Evolutionary conservation across 2,113 vertebrate species (phyloP), one percentile per base, ranked within the genome.

Genomic region (Poeciliopsis turrubarensis): DNA sequence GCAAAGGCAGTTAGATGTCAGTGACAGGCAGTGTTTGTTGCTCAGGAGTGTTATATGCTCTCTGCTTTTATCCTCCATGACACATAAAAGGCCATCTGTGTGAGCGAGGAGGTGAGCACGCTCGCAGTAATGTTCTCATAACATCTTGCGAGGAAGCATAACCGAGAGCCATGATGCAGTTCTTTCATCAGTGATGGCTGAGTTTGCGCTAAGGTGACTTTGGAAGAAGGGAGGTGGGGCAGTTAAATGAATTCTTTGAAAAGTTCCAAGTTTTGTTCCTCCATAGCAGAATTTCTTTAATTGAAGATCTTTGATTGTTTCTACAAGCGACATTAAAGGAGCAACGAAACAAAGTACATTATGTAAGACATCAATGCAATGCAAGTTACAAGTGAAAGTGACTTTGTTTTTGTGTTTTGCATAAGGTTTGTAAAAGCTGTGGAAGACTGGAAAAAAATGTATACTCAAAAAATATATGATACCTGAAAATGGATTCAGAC

Each of bases 51-150:
- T 78, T 77, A 86, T 74, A 60, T 44, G 62, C 62, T 79, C 30
- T 8, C 63, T 54, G 67, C 79, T 60, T 74, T 74, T 32, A 74
- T 72, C 26, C 73, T 41, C 62, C 68, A 51, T 68, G 34, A 65
- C 68, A 83, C 63, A 12, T 85, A 85, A 88, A 67, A 60, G 71
- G 41, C 85, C 89, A 80, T 90, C 87, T 89, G 78, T 83, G 74
- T 60, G 74, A 25, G 61, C 60, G 69, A 71, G 77, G 39, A 32
- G 77, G 74, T n/a, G 68, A 80, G 66, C 39, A 80, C 70, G 75
- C 85, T 82, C 84, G 84, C 6, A 22, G 73, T 88, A 86, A 89
- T 91, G 87, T 37, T 37, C 76, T 81, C 82, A 86, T 76, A 86
- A 84, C 88, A 82, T 68, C 85, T 29, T 75, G 77, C 68, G 14